phyloP scores from a whole-genome alignment of 2,888 invertebrate species.

The Lissonota sp. region DNA sequence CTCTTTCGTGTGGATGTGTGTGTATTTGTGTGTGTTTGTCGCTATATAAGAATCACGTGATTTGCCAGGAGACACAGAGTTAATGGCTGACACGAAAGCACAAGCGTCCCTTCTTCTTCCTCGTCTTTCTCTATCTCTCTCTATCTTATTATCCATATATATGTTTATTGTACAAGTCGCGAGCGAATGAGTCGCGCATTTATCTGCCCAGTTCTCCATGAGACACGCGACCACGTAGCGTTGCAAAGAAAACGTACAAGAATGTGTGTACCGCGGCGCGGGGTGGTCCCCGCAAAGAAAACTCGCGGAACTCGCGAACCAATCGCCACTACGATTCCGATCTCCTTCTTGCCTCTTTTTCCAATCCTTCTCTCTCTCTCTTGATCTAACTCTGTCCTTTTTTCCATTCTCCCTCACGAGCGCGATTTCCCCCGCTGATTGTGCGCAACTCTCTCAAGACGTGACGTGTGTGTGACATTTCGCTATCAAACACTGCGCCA shows the following conservation, averaged over 20 bases:
- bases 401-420: conserved; percentile 6
- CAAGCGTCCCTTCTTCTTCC: conserved; percentile 56
- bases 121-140: conserved; percentile 60
- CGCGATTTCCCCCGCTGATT: not conserved
- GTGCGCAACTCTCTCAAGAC: conserved; percentile 24
- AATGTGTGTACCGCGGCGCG: conserved; percentile 39
- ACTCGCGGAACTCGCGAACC: conserved; percentile 49
- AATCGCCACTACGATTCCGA: conserved; percentile 51
- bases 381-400: not conserved
- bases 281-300: conserved; percentile 56
- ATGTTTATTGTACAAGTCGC: not conserved
- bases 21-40: conserved; percentile 8
- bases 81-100: conserved; percentile 73
- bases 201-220: conserved; percentile 6
- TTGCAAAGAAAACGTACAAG: conserved; percentile 51
- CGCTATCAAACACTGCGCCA: conserved; percentile 7
- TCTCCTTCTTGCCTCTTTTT: conserved; percentile 33
- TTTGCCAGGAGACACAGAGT: conserved; percentile 72
- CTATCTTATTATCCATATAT: conserved; percentile 3
- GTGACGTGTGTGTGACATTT: conserved; percentile 29
- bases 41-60: conserved; percentile 61
- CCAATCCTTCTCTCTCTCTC: conserved; percentile 19
- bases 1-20: not conserved
- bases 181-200: not conserved
- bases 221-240: conserved; percentile 61